Evolutionary conservation across 2,797 vertebrate genomes (phyloP), one percentile per base, ranked within the genome.

Genomic region (Chrysolophus pictus): DNA sequence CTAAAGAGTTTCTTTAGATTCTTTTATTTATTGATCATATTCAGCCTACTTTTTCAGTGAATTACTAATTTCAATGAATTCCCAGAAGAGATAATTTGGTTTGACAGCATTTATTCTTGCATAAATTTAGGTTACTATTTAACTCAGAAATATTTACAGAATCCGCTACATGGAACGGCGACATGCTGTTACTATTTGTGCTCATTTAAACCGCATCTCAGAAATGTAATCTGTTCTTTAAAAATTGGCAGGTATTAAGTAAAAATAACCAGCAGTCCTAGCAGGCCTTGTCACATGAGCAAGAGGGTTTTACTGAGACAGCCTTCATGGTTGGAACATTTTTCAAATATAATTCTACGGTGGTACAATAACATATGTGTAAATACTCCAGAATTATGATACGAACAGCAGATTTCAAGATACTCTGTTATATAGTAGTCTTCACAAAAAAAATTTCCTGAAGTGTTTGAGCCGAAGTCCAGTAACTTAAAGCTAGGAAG

Each of bases 391-490:
- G 67, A 78, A 47, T 1, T 26, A 78, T 8, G 16, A 86, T 44
- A 23, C 7, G 17, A 14, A 55, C 0, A 75, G 44, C 80, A 90
- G 24, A 67, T 31, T 63, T 42, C 14, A 56, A 64, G 11, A 47
- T 67, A 3, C 11, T 76, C 14, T 78, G 15, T 67, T 82, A 67
- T 10, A 47, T 56, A 90, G 67, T 22, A 69, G 47, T 19, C 9
- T 47, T 72, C 33, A 67, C 73, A 78, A 64, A 93, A 90, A 90
- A 90, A 35, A 4, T 56, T 77, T 80, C 29, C 12, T 73, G 35
- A 78, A 75, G 35, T 56, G 9, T 73, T 75, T 91, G 76, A 84
- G 14, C 23, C 35, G 92, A 85, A 92, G 33, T 8, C 33, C 16
- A 26, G 51, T 33, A 68, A 13, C 13, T 29, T 55, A 76, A 55